Conservation (phyloP, 2,113 vertebrate genomes). For the Empidonax alnorum region DNA sequence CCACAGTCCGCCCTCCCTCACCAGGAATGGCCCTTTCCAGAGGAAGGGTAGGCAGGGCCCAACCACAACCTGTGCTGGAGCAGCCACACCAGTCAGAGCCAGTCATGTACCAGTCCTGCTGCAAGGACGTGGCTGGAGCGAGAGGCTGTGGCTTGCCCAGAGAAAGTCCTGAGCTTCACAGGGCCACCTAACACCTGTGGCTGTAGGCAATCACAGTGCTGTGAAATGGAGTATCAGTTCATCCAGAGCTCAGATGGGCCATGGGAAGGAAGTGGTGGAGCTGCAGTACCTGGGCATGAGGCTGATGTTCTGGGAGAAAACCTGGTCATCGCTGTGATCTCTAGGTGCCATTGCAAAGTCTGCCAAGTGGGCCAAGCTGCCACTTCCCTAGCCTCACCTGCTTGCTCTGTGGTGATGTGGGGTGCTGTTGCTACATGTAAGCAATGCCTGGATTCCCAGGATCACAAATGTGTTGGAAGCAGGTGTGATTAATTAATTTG, state of each 20-base stretch:
- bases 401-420: rapidly evolving
- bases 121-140: rapidly evolving
- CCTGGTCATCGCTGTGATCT: background rate
- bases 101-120: background rate
- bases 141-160: background rate
- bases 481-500: background rate
- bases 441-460: background rate
- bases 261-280: background rate
- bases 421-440: background rate
- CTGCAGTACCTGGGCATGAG: rapidly evolving
- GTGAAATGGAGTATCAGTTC: background rate
- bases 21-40: background rate
- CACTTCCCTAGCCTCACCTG: background rate
- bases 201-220: rapidly evolving
- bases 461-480: background rate
- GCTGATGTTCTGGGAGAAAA: background rate
- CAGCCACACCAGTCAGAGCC: background rate
- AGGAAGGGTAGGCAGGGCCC: background rate
- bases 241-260: background rate
- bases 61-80: rapidly evolving
- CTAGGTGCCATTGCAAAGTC: background rate
- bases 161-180: rapidly evolving
- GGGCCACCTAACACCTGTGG: rapidly evolving
- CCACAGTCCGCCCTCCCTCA: rapidly evolving
- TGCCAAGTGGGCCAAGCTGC: background rate